phyloP scores from a whole-genome alignment of 1,140 invertebrate species.

The Ostrea edulis region DNA sequence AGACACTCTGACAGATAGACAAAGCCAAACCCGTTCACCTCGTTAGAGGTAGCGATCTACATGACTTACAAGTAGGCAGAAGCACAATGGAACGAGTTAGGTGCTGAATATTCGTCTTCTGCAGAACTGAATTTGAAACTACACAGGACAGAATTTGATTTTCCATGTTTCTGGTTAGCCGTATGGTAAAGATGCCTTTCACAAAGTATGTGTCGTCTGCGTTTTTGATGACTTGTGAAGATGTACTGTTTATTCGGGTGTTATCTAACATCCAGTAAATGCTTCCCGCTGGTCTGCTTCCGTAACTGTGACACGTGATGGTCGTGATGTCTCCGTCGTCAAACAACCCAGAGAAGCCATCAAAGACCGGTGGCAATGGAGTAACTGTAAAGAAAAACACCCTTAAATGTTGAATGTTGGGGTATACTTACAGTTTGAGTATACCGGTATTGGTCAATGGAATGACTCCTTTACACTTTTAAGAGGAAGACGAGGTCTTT shows the following conservation, averaged over 20 bases:
- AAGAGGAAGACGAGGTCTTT: no score
- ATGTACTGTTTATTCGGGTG: conserved; percentile 3
- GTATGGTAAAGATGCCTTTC: conserved; percentile 20
- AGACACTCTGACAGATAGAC: no score
- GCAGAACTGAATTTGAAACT: conserved; percentile 56
- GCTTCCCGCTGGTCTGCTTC: conserved; percentile 56
- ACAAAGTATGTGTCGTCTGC: conserved; percentile 56
- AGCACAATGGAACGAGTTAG: conserved; percentile 48
- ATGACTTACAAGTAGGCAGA: conserved; percentile 58
- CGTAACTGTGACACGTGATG: conserved; percentile 54
- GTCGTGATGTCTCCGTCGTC: conserved; percentile 45
- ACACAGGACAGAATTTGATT: conserved; percentile 56
- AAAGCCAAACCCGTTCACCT: no score
- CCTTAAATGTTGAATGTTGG: neutral
- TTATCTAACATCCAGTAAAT: conserved; percentile 58
- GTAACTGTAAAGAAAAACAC: conserved; percentile 44
- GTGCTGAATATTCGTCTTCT: conserved; percentile 30
- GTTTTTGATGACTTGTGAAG: conserved; percentile 17
- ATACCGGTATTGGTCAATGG: no score
- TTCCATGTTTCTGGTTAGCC: conserved; percentile 52
- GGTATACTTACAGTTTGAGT: no score
- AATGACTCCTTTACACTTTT: no score
- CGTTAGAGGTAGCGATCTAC: no score
- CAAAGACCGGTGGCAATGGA: conserved; percentile 51
- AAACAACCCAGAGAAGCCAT: conserved; percentile 54